These are phyloP conservation scores for Sterrhoptilus dennistouni DNA, from an alignment of 2,113 vertebrate species.

Conservation along the genomic window DNA sequence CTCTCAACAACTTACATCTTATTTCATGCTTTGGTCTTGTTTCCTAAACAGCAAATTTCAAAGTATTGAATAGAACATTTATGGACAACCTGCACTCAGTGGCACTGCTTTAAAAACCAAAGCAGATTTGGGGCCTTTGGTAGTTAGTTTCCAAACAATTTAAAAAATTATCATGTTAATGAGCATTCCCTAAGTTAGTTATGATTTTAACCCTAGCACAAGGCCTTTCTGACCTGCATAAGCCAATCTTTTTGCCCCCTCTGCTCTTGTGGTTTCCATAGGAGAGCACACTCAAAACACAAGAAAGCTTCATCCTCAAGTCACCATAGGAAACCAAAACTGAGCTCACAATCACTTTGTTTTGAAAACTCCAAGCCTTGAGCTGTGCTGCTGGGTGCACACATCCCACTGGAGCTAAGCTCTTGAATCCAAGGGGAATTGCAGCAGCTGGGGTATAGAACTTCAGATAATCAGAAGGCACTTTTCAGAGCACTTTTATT, in stretches of 20 bases:
- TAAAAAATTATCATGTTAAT: background rate
- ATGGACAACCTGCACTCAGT: background rate
- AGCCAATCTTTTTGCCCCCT: background rate
- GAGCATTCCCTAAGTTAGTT: background rate
- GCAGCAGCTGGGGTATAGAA: background rate
- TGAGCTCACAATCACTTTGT: background rate
- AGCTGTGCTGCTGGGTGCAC: background rate
- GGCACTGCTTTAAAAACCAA: background rate
- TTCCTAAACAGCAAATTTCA: background rate
- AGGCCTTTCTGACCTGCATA: background rate
- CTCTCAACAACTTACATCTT: background rate
- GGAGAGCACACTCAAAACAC: background rate
- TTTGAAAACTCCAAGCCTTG: background rate
- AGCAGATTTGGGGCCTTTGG: background rate
- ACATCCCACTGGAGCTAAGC: background rate
- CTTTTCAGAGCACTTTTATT: background rate
- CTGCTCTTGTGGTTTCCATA: background rate
- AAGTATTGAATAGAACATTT: background rate
- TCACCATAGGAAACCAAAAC: background rate
- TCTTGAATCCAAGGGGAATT: background rate
- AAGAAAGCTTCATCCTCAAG: background rate
- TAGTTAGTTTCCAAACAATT: background rate
- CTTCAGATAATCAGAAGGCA: background rate
- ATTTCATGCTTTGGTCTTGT: background rate
- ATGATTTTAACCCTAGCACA: background rate